These are phyloP conservation scores for Montipora capricornis DNA, from an alignment of 64 coral and sea anemone genomes.

Conservation along the genomic window DNA sequence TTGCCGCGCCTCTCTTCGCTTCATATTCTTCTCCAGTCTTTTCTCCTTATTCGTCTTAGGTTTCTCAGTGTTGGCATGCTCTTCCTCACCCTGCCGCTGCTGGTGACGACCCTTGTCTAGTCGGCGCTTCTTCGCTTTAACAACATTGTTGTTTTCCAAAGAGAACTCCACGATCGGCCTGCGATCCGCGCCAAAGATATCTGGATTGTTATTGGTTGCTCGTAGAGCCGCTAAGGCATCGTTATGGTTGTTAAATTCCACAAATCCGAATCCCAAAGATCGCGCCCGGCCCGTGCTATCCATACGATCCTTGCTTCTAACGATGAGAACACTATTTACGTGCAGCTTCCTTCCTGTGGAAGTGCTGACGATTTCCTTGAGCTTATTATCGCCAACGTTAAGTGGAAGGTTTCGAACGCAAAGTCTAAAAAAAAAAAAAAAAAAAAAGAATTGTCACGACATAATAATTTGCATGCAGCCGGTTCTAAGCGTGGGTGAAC, in stretches of 20 bases:
- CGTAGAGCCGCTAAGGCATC: conserved; percentile 81
- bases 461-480: neutral
- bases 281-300: conserved; percentile 79
- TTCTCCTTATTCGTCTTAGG: conserved; percentile 82
- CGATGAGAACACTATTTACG: conserved; percentile 77
- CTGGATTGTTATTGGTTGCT: conserved; percentile 91
- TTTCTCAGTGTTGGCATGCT: neutral
- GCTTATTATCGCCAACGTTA: conserved; percentile 71
- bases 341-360: neutral
- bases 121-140: conserved; percentile 83
- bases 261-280: conserved; percentile 88
- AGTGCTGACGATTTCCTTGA: conserved; percentile 66
- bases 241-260: conserved; percentile 85
- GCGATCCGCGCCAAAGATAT: conserved; percentile 86
- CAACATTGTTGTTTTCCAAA: conserved; percentile 86
- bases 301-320: conserved; percentile 90
- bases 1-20: conserved; percentile 67
- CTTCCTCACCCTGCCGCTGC: conserved; percentile 25
- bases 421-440: conserved; percentile 66
- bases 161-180: conserved; percentile 96
- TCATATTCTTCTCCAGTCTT: conserved; percentile 65
- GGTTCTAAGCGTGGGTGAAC: too few species aligned
- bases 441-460: neutral
- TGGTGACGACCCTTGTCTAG: conserved; percentile 40
- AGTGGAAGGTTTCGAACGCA: conserved; percentile 93